Conservation (phyloP, 2,113 vertebrate species). For the Porphyrio hochstetteri region DNA sequence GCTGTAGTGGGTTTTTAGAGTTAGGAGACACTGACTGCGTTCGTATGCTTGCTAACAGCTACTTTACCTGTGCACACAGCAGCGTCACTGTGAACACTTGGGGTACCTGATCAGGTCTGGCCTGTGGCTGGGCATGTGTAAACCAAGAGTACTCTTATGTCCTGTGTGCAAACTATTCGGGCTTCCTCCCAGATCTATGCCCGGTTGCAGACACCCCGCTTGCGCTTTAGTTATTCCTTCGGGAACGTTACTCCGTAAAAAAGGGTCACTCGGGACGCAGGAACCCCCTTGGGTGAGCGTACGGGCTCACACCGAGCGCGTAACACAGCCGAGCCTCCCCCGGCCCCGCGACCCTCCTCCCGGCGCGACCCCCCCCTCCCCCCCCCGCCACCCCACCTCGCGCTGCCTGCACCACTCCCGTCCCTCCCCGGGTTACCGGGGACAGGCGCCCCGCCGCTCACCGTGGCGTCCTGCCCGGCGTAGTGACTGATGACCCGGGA, state of each 20-base stretch:
- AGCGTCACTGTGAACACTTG: rapidly evolving
- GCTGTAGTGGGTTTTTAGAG: not conserved
- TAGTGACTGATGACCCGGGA: slow-evolving; percentile 65
- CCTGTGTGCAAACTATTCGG: rapidly evolving
- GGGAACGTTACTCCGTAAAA: rapidly evolving
- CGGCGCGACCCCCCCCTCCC: not conserved
- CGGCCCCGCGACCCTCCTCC: not conserved
- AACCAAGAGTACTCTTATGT: rapidly evolving
- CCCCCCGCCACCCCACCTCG: not conserved
- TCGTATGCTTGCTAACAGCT: rapidly evolving
- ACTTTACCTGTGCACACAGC: rapidly evolving
- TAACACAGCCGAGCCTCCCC: not conserved
- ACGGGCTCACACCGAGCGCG: rapidly evolving
- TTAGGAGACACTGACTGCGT: too few species aligned
- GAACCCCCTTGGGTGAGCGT: rapidly evolving
- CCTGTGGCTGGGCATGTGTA: rapidly evolving
- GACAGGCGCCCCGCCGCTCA: not conserved
- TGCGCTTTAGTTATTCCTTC: rapidly evolving
- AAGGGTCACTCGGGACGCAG: not conserved
- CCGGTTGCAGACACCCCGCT: not conserved
- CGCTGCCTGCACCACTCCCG: not conserved
- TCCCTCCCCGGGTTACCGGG: not conserved
- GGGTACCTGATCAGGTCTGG: rapidly evolving
- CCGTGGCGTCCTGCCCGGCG: slow-evolving; percentile 74
- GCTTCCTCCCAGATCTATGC: rapidly evolving